phyloP scores from a whole-genome alignment of 2,888 invertebrate genomes.

The Ethmia dodecea region DNA sequence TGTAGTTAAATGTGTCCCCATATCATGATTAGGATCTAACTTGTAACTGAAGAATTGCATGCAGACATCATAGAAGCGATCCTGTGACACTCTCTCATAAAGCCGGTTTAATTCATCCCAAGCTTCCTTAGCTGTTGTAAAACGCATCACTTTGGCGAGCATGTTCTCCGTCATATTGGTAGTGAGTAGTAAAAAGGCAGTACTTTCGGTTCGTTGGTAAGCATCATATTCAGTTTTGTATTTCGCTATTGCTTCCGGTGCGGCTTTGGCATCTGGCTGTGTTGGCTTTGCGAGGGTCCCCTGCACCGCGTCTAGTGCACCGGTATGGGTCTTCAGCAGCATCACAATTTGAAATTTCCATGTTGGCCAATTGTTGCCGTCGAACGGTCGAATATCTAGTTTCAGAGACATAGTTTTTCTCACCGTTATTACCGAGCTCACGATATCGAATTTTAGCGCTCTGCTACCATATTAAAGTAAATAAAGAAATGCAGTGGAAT shows the following conservation, averaged over 20 bases:
- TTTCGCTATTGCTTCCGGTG: too few species aligned
- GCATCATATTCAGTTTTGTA: too few species aligned
- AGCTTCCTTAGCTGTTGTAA: conserved; percentile 6
- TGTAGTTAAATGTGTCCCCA: not conserved
- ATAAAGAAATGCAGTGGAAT: too few species aligned
- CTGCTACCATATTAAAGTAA: too few species aligned
- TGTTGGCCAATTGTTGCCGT: not conserved
- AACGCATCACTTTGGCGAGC: conserved; percentile 12
- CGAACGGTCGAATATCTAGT: not conserved
- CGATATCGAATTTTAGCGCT: too few species aligned
- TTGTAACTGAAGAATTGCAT: conserved; percentile 3
- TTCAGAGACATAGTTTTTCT: too few species aligned
- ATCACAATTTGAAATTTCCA: not conserved
- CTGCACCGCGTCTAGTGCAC: not conserved
- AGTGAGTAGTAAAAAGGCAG: too few species aligned
- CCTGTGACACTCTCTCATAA: conserved; percentile 5
- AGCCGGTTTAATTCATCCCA: conserved; percentile 9
- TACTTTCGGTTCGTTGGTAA: too few species aligned
- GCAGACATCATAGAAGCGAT: conserved; percentile 2
- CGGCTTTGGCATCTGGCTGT: not conserved
- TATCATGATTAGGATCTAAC: not conserved
- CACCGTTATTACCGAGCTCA: too few species aligned
- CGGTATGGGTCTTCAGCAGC: not conserved
- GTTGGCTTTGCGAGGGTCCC: too few species aligned
- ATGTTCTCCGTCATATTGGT: conserved; percentile 11